A percentile compares a stretch with the other conserved stretches of the same genome.
These are phyloP conservation scores for Scolopax bukidnonensis DNA, from an alignment of 2,797 vertebrate species.

Conservation along the genomic window DNA sequence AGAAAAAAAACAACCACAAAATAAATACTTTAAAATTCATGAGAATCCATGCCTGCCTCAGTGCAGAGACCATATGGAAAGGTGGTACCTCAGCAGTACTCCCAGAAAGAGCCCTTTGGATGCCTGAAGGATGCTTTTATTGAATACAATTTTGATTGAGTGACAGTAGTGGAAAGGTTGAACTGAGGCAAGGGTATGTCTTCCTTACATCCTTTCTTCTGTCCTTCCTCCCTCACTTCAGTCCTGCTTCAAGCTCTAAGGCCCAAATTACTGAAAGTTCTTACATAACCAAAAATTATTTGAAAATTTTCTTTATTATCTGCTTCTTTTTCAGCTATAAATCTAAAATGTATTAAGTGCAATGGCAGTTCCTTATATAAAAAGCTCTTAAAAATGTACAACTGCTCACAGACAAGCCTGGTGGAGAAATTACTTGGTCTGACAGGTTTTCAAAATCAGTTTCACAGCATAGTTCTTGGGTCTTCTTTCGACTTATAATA, in stretches of 20 bases:
- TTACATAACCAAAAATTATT: not conserved
- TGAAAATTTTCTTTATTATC: not conserved
- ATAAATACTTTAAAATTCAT: not conserved
- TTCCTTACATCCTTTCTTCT: not conserved
- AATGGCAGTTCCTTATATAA: not conserved
- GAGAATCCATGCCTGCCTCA: not conserved
- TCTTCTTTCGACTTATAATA: not conserved
- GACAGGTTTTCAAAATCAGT: not conserved
- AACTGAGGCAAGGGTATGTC: not conserved
- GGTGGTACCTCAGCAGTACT: not conserved
- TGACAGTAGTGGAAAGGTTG: not conserved
- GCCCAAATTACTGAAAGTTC: not conserved
- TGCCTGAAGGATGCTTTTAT: not conserved
- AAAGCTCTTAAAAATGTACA: not conserved
- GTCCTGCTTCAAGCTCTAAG: not conserved
- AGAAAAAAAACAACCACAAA: not conserved
- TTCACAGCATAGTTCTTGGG: not conserved
- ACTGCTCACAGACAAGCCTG: not conserved
- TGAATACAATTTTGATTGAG: not conserved
- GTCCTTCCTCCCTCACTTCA: not conserved
- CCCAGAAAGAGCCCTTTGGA: not conserved
- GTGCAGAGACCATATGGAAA: not conserved
- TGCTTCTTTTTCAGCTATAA: not conserved
- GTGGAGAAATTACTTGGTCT: fast-evolving
- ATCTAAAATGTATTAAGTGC: not conserved